Base-by-base conservation (phyloP, 2,888 invertebrate genomes). In the Adineta ricciae region DNA sequence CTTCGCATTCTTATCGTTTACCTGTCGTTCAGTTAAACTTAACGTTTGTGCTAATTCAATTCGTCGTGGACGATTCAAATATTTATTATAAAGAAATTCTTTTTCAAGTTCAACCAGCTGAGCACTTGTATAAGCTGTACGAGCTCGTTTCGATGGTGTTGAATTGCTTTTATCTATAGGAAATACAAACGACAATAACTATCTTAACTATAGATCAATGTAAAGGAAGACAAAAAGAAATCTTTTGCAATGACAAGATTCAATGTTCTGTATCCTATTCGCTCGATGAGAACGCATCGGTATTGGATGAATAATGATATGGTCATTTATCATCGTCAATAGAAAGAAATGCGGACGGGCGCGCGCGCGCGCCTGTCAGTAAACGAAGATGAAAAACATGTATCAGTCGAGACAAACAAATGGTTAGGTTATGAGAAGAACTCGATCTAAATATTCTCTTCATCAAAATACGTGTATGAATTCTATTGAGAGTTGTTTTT, bases 21-120 rank as follows among this genome's bases (percentile, higher is more conserved):
- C 94, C 90, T 95, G 95, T 46, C 94, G 91, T 88, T 95, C 95
- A 1, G 93, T 93, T 16, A 95, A 91, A 87, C 92, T 92, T 9
- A 95, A 91, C 64, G 92, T 91, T 50, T 93, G 92, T 0, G 95
- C 94, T 88, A 95, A 92, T 88, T 94, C 93, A 46, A 94, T 94
- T 83, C 95, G 92, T 86, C 94, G 91, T 0, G 94, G 94, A 46
- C 95, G 92, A 88, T 94, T 94, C 0, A 95, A 91, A 88, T 95
- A 95, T 54, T 93, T 93, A 88, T 93, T 93, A 88, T 92, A 92
- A 86, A 93, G 93, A 88, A 95, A 95, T 88, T 94, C 94, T 88
- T 94, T 94, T 89, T 95, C 95, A 84, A 95, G 91, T 89, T 94
- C 94, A 8, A 94, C 93, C 56, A 95, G 91, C 89, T 95, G 95